These are phyloP conservation scores for Osmoderma eremita DNA, from an alignment of 2,888 invertebrate genomes.

Conservation along the genomic window DNA sequence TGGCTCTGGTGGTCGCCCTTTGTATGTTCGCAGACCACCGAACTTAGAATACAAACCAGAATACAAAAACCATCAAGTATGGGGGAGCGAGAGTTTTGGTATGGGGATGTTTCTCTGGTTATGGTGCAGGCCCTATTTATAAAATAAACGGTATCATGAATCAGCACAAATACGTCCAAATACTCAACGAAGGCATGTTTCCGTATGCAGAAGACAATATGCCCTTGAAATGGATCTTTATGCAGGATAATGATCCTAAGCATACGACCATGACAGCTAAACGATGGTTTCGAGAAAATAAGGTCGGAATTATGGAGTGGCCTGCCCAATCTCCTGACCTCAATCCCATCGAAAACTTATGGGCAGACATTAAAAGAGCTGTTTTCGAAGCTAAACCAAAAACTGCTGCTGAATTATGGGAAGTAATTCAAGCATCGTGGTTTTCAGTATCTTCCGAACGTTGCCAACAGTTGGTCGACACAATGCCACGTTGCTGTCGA, in stretches of 20 bases:
- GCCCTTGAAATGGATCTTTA: constrained; percentile 17
- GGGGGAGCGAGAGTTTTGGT: neutral
- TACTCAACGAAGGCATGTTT: neutral
- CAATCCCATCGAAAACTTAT: constrained; percentile 13
- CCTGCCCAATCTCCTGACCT: neutral
- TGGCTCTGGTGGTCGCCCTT: neutral
- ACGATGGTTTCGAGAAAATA: constrained; percentile 2
- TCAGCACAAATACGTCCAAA: neutral
- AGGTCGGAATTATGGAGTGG: neutral
- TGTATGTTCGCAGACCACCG: constrained; percentile 5
- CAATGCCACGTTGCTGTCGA: no score
- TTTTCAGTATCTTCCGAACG: constrained; percentile 1
- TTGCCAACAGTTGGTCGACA: neutral
- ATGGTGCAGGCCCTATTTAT: constrained; percentile 4
- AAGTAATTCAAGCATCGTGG: no score
- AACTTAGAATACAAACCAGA: constrained; percentile 1
- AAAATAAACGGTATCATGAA: no score
- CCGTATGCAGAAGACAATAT: constrained; percentile 18
- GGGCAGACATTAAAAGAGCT: constrained; percentile 6
- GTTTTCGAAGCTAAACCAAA: neutral
- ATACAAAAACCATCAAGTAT: neutral
- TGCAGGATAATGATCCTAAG: constrained; percentile 9
- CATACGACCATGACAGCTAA: constrained; percentile 15
- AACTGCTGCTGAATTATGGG: no score
- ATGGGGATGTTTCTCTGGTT: no score